These are phyloP conservation scores for Dermochelys coriacea DNA, from an alignment of 2,797 vertebrate genomes.

Conservation along the genomic window DNA sequence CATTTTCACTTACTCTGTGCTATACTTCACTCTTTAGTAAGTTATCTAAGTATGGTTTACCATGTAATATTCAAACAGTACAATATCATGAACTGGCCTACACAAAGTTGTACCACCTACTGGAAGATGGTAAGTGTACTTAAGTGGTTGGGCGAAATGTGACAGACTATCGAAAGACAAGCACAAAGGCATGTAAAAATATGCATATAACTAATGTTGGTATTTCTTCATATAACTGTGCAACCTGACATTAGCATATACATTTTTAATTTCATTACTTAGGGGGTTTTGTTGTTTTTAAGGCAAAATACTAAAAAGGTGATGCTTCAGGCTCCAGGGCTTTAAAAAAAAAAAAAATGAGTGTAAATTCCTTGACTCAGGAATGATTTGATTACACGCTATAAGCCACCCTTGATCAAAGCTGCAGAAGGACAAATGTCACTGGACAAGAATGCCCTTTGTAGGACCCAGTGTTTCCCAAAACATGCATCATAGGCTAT, in stretches of 20 bases:
- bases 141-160: neutral
- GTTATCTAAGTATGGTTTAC: neutral
- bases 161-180: neutral
- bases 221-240: neutral
- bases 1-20: neutral
- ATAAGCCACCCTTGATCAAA: neutral
- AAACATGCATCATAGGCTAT: neutral
- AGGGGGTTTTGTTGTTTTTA: neutral
- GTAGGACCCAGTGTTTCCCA: neutral
- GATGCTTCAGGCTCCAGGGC: slow-evolving; percentile 4
- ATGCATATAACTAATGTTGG: neutral
- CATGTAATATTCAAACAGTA: neutral
- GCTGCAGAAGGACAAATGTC: neutral
- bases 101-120: neutral
- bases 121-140: neutral
- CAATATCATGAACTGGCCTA: neutral
- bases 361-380: slow-evolving; percentile 24
- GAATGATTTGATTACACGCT: slow-evolving; percentile 50
- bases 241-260: neutral
- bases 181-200: neutral
- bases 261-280: neutral
- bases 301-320: neutral
- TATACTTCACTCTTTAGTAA: slow-evolving; percentile 5
- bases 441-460: slow-evolving; percentile 1
- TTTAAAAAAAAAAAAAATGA: neutral